A percentile compares a stretch with the other conserved stretches of the same genome.
These are phyloP conservation scores for Tympanoctomys barrerae DNA, from an alignment of 2,797 vertebrate genomes.

Conservation along the genomic window DNA sequence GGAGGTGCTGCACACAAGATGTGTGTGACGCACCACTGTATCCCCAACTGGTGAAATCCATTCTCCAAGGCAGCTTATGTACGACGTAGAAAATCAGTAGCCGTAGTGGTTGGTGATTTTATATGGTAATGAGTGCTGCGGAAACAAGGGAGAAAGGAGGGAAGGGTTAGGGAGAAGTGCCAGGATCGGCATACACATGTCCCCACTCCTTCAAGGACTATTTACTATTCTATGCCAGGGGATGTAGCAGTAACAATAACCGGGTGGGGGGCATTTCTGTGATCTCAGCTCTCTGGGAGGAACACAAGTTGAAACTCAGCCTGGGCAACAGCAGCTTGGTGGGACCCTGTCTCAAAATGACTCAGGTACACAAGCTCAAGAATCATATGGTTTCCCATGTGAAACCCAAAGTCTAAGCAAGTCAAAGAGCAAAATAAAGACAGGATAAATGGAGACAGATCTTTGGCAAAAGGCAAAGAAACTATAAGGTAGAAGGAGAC, in stretches of 20 bases:
- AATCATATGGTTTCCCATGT: not conserved
- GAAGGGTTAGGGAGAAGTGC: not conserved
- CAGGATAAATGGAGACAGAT: not conserved
- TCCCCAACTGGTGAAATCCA: slow-evolving; percentile 12
- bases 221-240: not conserved
- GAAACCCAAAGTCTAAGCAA: not conserved
- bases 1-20: not conserved
- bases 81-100: not conserved
- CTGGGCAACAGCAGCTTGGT: not conserved
- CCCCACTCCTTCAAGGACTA: not conserved
- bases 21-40: not conserved
- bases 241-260: not conserved
- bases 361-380: not conserved
- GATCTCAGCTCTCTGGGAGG: not conserved
- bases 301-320: not conserved
- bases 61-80: not conserved
- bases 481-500: not conserved
- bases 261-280: not conserved
- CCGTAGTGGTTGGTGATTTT: not conserved
- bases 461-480: not conserved
- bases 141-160: not conserved
- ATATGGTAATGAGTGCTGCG: not conserved
- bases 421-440: not conserved
- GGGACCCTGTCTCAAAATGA: not conserved
- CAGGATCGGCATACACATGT: not conserved